Conservation (phyloP, 2,113 vertebrate genomes). For the Spheniscus mendiculus region DNA sequence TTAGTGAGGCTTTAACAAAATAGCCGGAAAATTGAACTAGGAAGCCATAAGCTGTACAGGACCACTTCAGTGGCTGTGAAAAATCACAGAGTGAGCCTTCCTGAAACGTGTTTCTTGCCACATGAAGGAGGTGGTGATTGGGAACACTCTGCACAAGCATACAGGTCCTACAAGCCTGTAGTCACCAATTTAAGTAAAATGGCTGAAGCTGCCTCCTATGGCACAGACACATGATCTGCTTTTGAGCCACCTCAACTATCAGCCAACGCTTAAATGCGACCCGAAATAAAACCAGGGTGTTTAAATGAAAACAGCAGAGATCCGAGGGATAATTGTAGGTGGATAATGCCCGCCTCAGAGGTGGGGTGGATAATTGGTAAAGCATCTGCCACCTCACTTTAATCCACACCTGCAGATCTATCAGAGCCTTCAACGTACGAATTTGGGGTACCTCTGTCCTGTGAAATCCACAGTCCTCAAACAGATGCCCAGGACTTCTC, state of each 20-base stretch:
- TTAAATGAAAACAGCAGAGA: not conserved
- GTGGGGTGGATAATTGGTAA: not conserved
- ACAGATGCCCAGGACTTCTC: not conserved
- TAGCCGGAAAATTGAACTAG: not conserved
- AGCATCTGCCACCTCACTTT: not conserved
- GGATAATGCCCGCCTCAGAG: not conserved
- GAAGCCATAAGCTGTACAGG: not conserved
- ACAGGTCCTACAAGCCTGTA: not conserved
- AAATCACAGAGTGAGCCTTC: not conserved
- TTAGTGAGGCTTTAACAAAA: not conserved
- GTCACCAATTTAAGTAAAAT: not conserved
- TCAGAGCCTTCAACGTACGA: fast-evolving
- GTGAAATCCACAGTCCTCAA: not conserved
- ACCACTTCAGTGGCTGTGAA: not conserved
- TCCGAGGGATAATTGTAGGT: not conserved
- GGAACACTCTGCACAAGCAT: not conserved
- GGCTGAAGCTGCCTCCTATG: fast-evolving
- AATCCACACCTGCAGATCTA: not conserved
- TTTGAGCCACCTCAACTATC: not conserved
- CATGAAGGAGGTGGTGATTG: not conserved
- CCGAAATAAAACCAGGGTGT: not conserved
- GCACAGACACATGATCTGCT: not conserved
- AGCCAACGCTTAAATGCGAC: not conserved
- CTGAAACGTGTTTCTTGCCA: not conserved
- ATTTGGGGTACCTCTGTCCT: not conserved